These are phyloP conservation scores for Lepisosteus oculatus DNA, from an alignment of 2,113 vertebrate genomes.

Conservation along the genomic window DNA sequence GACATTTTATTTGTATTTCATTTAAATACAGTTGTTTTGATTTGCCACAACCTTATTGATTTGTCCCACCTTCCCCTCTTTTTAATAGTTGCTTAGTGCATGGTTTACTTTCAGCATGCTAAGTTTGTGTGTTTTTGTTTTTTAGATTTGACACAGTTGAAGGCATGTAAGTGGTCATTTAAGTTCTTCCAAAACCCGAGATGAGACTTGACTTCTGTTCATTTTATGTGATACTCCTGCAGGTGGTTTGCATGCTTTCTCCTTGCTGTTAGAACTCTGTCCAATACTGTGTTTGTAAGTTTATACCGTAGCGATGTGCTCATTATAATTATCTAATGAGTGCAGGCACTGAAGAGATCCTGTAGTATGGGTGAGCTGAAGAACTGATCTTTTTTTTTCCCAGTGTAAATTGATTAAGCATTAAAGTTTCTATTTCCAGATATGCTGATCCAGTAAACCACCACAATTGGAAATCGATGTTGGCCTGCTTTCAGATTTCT, in stretches of 20 bases:
- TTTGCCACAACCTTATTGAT: no score
- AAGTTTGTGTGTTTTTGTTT: slow-evolving; percentile 78
- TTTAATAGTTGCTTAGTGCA: slow-evolving; percentile 55
- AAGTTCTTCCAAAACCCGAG: slow-evolving; percentile 58
- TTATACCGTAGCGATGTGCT: no score
- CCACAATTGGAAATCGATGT: background rate
- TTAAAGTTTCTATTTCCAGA: no score
- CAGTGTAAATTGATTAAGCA: no score
- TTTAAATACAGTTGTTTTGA: background rate
- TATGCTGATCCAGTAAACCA: no score
- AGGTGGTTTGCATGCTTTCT: background rate
- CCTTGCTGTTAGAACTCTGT: background rate
- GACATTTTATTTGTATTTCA: background rate
- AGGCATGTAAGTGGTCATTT: slow-evolving; percentile 91
- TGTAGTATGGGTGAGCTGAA: no score
- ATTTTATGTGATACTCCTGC: no score
- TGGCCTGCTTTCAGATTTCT: slow-evolving; percentile 7
- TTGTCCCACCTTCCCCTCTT: background rate
- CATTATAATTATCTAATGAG: no score
- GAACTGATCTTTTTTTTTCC: no score
- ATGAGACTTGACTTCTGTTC: background rate
- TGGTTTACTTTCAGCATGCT: slow-evolving; percentile 79
- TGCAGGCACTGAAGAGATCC: no score
- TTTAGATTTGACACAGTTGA: slow-evolving; percentile 91
- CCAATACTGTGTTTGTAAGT: background rate